Conservation (phyloP, 1,140 invertebrate genomes). For the Dysdera silvatica region DNA sequence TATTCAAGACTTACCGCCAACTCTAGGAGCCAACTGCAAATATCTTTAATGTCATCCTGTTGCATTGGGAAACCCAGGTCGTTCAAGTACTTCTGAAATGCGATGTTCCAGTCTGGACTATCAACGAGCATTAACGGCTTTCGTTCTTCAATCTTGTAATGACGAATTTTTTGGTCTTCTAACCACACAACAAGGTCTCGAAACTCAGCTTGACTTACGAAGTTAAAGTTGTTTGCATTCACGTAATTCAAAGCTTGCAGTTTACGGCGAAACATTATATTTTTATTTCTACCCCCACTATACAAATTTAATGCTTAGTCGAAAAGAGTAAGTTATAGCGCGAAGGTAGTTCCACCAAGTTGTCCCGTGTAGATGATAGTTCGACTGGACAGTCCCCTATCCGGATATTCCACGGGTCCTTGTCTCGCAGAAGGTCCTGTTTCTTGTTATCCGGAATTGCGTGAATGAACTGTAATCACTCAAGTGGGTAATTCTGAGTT, state of each 20-base stretch:
- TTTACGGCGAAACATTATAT: too few relatives aligned
- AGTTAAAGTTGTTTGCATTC: constrained; percentile 24
- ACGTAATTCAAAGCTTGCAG: constrained; percentile 26
- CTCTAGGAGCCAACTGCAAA: constrained; percentile 78
- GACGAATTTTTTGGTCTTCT: constrained; percentile 87
- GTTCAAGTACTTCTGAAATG: constrained; percentile 61
- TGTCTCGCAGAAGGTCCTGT: too few relatives aligned
- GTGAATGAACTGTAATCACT: too few relatives aligned
- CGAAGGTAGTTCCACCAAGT: too few relatives aligned
- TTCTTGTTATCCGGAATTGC: too few relatives aligned
- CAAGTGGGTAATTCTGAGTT: too few relatives aligned
- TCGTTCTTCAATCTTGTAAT: constrained; percentile 76
- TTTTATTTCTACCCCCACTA: too few relatives aligned
- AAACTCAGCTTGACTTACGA: constrained; percentile 55
- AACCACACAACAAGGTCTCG: constrained; percentile 77
- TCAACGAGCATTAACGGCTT: constrained; percentile 58
- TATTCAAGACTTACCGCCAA: constrained; percentile 74
- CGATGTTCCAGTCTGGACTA: constrained; percentile 59
- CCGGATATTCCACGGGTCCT: too few relatives aligned
- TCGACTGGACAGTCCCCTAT: too few relatives aligned
- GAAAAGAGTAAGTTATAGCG: too few relatives aligned
- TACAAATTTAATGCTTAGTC: too few relatives aligned
- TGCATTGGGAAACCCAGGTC: constrained; percentile 57
- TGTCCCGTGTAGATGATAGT: too few relatives aligned
- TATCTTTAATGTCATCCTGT: constrained; percentile 52